Evolutionary conservation across 2,113 vertebrate genomes (phyloP).

Genomic region (Tupaia chinensis): DNA sequence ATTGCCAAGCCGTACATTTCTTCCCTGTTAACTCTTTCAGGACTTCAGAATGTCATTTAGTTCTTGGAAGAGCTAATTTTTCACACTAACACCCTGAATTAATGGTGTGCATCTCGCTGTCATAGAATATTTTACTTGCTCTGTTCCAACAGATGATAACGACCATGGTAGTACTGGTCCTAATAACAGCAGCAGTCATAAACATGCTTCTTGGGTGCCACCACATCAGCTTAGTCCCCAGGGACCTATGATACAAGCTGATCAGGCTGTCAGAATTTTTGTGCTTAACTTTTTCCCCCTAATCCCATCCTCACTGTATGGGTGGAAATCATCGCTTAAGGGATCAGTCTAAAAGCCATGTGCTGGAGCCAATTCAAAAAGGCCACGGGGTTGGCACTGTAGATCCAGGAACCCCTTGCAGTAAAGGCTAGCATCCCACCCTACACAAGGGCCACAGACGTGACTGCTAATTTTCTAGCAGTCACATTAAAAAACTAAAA

Average conservation of each 20-base stretch:
- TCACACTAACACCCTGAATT: neutral
- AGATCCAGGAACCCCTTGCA: neutral
- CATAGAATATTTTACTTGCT: neutral
- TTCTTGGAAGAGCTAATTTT: conserved; percentile 23
- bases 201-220: neutral
- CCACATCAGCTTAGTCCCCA: neutral
- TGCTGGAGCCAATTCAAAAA: neutral
- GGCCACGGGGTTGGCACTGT: accelerated
- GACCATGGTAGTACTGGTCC: neutral
- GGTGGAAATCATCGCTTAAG: neutral
- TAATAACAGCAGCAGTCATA: neutral
- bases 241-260: neutral
- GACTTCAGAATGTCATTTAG: neutral
- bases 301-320: neutral
- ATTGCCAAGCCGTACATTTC: neutral
- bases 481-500: neutral
- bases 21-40: neutral
- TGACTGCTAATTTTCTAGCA: neutral
- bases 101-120: neutral
- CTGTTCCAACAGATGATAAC: neutral
- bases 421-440: neutral
- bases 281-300: neutral
- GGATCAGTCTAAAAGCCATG: neutral
- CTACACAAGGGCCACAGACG: neutral
- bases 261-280: neutral